Base-by-base conservation (phyloP, 2,797 vertebrate species). In the Miichthys miiuy region DNA sequence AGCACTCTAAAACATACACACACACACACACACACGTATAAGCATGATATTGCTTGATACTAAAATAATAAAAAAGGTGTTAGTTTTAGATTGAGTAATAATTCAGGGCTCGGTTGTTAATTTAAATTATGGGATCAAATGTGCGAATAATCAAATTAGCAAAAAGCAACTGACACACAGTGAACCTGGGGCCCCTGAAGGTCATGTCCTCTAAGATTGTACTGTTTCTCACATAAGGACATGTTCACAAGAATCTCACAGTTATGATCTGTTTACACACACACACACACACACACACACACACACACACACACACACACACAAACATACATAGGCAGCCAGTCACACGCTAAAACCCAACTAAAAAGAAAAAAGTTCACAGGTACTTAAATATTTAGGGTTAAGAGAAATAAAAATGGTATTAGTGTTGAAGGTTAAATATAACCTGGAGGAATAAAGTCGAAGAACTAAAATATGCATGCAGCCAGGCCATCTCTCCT, bases 351-450 rank as follows among this genome's bases (percentile, higher is more conserved):
- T 82, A 91, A 87, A 90, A 88, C 70, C 75, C 68, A 85, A 87
- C 72, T 75, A 82, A 90, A 82, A 88, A 80, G 56, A 84, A 83
- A 78, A 75, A 79, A 62, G 81, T 91, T 94, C 91, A 94, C 89
- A 92, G 90, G 81, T 92, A 89, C 80, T 94, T 94, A 94, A 95
- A 95, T 94, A 94, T 87, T 89, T 34, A 51, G 74, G 87, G 89
- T 89, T 91, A 93, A 92, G 78, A 88, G 77, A 89, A 92, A 91
- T 88, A 89, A 92, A 94, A 91, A 86, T 61, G 52, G 70, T 83
- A 88, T 92, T 94, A 94, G 91, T 93, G 92, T 93, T 83, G 77
- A 81, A 86, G 81, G 88, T 91, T 93, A 92, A 86, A 92, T 93
- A 87, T 65, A 91, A 90, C 75, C 79, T 79, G 72, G 79, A 87